Conservation (phyloP, 2,797 vertebrate species). For the Channa striata region DNA sequence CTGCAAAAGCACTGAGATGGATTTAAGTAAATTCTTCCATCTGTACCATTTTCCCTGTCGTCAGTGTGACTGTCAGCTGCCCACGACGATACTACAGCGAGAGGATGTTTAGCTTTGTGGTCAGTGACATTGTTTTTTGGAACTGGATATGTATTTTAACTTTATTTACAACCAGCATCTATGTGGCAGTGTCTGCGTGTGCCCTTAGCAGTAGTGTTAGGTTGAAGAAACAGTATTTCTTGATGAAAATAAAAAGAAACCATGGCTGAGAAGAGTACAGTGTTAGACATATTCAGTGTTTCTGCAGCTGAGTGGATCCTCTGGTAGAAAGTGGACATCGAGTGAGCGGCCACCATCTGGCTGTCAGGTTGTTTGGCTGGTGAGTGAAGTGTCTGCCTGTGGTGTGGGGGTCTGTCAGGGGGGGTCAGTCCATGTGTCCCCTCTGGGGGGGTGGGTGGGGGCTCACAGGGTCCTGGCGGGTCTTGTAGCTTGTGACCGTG, state of each 20-base stretch:
- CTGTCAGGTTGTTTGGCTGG: constrained; percentile 68
- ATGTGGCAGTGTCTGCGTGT: constrained; percentile 1
- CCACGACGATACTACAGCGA: constrained; percentile 17
- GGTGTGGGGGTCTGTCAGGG: constrained; percentile 63
- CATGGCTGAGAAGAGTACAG: neutral
- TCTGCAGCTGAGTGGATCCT: constrained; percentile 2
- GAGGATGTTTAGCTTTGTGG: constrained; percentile 35
- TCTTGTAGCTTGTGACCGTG: constrained; percentile 76
- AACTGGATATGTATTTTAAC: constrained; percentile 6
- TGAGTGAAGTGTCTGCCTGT: constrained; percentile 60
- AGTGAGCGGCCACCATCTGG: constrained; percentile 70
- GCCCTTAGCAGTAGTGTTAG: no score
- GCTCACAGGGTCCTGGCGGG: constrained; percentile 66
- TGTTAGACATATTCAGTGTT: neutral
- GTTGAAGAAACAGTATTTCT: no score
- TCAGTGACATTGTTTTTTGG: constrained; percentile 18
- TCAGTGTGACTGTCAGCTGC: constrained; percentile 36
- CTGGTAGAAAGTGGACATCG: constrained; percentile 8
- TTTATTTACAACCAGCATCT: constrained; percentile 5
- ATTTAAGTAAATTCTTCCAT: constrained; percentile 29
- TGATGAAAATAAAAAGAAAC: no score
- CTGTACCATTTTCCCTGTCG: constrained; percentile 32
- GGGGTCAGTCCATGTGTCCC: constrained; percentile 74
- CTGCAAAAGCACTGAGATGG: constrained; percentile 21
- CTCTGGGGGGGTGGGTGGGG: constrained; percentile 55